Conservation (phyloP, 1,140 invertebrate species). For the Cylas formicarius region DNA sequence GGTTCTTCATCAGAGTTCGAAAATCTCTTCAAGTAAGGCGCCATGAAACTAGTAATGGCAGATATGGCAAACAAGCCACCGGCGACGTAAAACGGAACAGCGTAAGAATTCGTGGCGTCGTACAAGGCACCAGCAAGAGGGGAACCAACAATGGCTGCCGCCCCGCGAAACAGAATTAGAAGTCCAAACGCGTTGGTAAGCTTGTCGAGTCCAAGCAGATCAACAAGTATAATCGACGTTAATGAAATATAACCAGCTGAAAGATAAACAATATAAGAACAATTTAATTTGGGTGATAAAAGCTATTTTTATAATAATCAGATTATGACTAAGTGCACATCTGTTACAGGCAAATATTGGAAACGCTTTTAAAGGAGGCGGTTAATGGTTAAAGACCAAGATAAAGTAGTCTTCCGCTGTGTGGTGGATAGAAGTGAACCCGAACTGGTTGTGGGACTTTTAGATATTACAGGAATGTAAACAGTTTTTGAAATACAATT, state of each 20-base stretch:
- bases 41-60: slow-evolving; percentile 71
- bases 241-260: slow-evolving; percentile 94
- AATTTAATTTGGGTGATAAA: background rate
- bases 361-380: too few species aligned
- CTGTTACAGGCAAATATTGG: too few species aligned
- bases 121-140: slow-evolving; percentile 79
- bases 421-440: too few species aligned
- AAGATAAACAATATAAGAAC: slow-evolving; percentile 19
- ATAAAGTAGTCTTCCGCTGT: too few species aligned
- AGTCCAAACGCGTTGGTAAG: slow-evolving; percentile 95
- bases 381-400: too few species aligned
- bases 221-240: slow-evolving; percentile 95
- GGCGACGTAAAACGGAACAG: slow-evolving; percentile 87
- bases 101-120: slow-evolving; percentile 78
- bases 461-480: too few species aligned
- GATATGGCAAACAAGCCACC: slow-evolving; percentile 80
- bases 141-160: slow-evolving; percentile 79
- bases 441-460: background rate
- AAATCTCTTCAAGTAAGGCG: slow-evolving; percentile 64
- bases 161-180: slow-evolving; percentile 88
- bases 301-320: too few species aligned
- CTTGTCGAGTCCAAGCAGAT: slow-evolving; percentile 89
- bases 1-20: slow-evolving; percentile 44
- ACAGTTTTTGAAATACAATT: too few species aligned
- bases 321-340: background rate